phyloP scores from a whole-genome alignment of 37 sponge, comb jelly and placozoan species.

The Beroe forskalii region DNA sequence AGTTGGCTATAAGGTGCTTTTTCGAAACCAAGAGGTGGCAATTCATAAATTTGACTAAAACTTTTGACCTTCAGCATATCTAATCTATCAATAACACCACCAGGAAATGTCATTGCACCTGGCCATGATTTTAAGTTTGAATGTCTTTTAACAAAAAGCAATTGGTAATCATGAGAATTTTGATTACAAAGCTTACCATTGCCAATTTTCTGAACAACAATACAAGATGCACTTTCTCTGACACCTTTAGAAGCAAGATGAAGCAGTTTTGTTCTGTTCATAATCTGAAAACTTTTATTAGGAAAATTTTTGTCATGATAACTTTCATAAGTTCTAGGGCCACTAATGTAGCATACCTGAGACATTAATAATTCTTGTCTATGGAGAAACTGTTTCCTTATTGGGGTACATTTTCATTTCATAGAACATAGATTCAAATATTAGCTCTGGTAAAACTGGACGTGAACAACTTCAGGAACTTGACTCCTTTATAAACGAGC shows the following conservation, averaged over 20 bases:
- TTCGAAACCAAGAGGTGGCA: not conserved
- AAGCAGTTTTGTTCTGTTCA: not conserved
- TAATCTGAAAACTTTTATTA: not conserved
- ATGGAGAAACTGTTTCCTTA: too few species aligned
- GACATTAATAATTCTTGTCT: too few species aligned
- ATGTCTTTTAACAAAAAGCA: slow-evolving; percentile 21
- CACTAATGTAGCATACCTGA: too few species aligned
- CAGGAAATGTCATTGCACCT: slow-evolving; percentile 16
- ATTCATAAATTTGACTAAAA: not conserved
- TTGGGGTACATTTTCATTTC: too few species aligned
- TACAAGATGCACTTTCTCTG: slow-evolving; percentile 36
- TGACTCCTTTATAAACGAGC: not conserved
- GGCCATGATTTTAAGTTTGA: not conserved
- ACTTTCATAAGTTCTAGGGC: too few species aligned
- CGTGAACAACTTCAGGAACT: too few species aligned
- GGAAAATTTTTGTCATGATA: too few species aligned
- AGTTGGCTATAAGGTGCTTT: not conserved
- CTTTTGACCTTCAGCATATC: not conserved
- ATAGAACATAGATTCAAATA: too few species aligned
- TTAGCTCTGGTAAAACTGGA: too few species aligned
- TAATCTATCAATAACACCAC: slow-evolving; percentile 5
- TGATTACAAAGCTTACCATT: not conserved
- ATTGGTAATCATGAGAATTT: not conserved
- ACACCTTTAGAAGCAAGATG: not conserved
- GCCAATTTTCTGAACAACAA: slow-evolving; percentile 9